Evolutionary conservation across 1,140 invertebrate species (phyloP).

Genomic region (Geopemphigus sp.): DNA sequence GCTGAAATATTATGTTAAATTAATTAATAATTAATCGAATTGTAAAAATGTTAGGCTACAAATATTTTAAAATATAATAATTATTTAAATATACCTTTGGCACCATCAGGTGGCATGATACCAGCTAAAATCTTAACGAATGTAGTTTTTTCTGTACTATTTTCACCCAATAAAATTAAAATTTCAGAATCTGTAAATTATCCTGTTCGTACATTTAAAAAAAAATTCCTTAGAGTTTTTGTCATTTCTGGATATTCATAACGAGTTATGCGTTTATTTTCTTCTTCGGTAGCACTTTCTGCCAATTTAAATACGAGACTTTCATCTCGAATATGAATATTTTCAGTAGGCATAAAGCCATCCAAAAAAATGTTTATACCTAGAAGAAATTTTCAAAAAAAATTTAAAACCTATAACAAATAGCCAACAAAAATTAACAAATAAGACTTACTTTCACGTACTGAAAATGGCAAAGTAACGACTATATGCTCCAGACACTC

Average conservation of each 20-base stretch:
- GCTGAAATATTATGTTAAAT: conserved; percentile 57
- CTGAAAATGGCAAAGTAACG: conserved; percentile 99
- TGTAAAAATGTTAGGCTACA: background rate
- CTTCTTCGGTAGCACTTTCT: conserved; percentile 95
- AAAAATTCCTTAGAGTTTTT: conserved; percentile 82
- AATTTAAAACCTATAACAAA: background rate
- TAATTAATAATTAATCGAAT: background rate
- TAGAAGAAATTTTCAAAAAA: conserved; percentile 54
- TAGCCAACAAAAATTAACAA: background rate
- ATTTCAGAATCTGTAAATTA: conserved; percentile 99
- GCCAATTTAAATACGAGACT: conserved; percentile 97
- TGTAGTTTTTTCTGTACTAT: conserved; percentile 99
- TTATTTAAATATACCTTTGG: conserved; percentile 57
- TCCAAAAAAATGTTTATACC: conserved; percentile 99
- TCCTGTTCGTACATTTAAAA: conserved; percentile 77
- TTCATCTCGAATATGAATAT: conserved; percentile 95
- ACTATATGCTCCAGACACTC: conserved; percentile 98
- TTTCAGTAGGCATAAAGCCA: conserved; percentile 99
- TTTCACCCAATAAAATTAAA: conserved; percentile 96
- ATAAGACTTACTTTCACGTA: conserved; percentile 77
- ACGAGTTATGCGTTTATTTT: conserved; percentile 92
- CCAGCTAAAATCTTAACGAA: conserved; percentile 98
- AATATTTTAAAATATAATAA: too few species aligned
- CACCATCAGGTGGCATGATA: conserved; percentile 86
- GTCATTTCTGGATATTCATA: conserved; percentile 91